These are phyloP conservation scores for Cyrtodaria siliqua DNA, from an alignment of 2,888 invertebrate species.

Conservation along the genomic window DNA sequence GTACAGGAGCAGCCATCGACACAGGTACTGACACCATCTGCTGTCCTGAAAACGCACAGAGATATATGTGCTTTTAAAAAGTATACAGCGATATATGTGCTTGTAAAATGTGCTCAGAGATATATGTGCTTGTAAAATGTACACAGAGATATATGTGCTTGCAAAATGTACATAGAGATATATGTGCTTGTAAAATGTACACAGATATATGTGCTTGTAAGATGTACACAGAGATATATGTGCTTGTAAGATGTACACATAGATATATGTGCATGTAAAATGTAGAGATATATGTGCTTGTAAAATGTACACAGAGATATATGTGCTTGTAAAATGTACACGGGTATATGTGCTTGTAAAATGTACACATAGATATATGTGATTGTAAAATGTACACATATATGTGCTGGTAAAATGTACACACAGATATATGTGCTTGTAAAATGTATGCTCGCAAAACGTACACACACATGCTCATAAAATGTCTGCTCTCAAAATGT, in stretches of 20 bases:
- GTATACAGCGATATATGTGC: not conserved
- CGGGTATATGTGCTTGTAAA: not conserved
- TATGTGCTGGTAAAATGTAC: not conserved
- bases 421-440: not conserved
- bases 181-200: too few relatives aligned
- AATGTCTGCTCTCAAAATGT: too few relatives aligned
- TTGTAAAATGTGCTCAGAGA: not conserved
- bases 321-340: not conserved
- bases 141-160: too few relatives aligned
- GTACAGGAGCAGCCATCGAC: slow-evolving; percentile 47
- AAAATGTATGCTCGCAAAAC: too few relatives aligned
- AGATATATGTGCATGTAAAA: too few relatives aligned
- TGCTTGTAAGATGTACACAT: too few relatives aligned
- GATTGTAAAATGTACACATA: not conserved
- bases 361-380: not conserved
- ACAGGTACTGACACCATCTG: slow-evolving; percentile 29
- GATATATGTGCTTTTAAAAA: not conserved
- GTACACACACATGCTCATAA: too few relatives aligned
- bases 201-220: too few relatives aligned
- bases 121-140: too few relatives aligned
- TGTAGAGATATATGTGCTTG: too few relatives aligned
- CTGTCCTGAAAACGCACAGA: slow-evolving; percentile 37
- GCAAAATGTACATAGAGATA: too few relatives aligned
- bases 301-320: not conserved
- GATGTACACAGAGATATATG: too few relatives aligned